Evolutionary conservation across 2,888 invertebrate species (phyloP), one percentile per base, ranked within the genome.

Genomic region (Drosophila trichaetosa): DNA sequence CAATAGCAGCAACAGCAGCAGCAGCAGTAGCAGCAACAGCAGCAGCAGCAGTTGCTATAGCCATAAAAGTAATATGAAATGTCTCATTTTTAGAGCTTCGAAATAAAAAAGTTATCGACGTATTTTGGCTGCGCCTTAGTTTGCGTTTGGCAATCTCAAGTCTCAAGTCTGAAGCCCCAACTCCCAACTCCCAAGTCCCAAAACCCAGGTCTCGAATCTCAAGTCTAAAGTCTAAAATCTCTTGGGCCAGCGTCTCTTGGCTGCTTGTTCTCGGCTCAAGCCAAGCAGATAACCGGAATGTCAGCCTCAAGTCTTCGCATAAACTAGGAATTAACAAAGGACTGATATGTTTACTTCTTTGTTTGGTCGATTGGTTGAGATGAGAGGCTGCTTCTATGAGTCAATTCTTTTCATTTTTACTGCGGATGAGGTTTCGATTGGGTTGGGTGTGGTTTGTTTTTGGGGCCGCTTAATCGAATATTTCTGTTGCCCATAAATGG

Each of bases 31-130:
- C 78, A 52, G 1, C 29, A 27, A 0, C 49, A 40, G 38, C 61
- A 56, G 62, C 36, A 70, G 66, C 81, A 75, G 83, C 87, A 87
- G 90, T 87, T 87, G 87, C 87, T 87, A 42, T 73, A 60, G 84
- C 78, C 90, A 82, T 87, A 90, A 87, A 90, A 89, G 90, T 87
- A 90, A 87, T 87, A 87, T 80, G 87, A 87, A 87, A 87, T 87
- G 87, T 87, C 87, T 87, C 90, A 87, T 87, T 87, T 87, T 87
- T 87, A 87, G 90, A 90, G 87, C 87, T 87, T 87, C 84, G 87
- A 87, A 89, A 90, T 89, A 86, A 87, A 87, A 87, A 87, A 87
- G 90, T 87, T 87, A 87, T 87, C 90, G 87, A 78, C 88, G 69
- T 78, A 90, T 90, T 87, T 81, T 76, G 82, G 60, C 59, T 69